phyloP scores from a whole-genome alignment of 1,140 invertebrate species.

The Drosophila pandora region DNA sequence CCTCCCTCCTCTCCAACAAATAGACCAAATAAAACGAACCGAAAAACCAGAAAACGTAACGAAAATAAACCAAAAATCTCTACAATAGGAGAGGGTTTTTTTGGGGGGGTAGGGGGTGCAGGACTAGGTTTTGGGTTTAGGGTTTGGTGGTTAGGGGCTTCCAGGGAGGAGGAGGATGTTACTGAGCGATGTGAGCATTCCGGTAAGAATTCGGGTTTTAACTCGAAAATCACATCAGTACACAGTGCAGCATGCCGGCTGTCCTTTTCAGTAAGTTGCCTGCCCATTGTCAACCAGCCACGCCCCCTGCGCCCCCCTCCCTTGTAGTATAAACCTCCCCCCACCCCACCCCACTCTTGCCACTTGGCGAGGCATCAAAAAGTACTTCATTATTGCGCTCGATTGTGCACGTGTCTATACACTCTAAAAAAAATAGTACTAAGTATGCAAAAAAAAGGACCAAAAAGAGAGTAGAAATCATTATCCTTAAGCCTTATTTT shows the following conservation, averaged over 20 bases:
- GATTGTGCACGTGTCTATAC: constrained; percentile 63
- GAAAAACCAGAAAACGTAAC: constrained; percentile 38
- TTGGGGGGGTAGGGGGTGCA: neutral
- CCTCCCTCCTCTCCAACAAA: constrained; percentile 15
- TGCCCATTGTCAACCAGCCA: constrained; percentile 25
- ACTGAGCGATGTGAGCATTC: constrained; percentile 41
- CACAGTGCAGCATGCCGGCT: constrained; percentile 10
- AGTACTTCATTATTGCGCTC: constrained; percentile 80
- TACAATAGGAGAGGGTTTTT: neutral
- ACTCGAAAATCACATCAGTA: constrained; percentile 71
- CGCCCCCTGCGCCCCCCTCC: neutral
- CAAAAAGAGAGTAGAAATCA: neutral
- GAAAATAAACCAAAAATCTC: constrained; percentile 49
- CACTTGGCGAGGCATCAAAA: constrained; percentile 55
- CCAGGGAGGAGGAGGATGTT: neutral
- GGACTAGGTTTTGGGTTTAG: constrained; percentile 17
- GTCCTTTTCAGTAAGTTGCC: constrained; percentile 24
- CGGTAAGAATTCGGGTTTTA: constrained; percentile 67
- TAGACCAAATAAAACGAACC: constrained; percentile 45
- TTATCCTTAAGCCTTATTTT: neutral
- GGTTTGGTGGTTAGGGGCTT: neutral
- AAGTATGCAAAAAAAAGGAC: neutral
- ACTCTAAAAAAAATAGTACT: neutral
- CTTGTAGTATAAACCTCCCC: neutral
- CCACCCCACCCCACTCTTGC: neutral